Base-by-base conservation (phyloP, 2,113 vertebrate genomes). In the Carlito syrichta region DNA sequence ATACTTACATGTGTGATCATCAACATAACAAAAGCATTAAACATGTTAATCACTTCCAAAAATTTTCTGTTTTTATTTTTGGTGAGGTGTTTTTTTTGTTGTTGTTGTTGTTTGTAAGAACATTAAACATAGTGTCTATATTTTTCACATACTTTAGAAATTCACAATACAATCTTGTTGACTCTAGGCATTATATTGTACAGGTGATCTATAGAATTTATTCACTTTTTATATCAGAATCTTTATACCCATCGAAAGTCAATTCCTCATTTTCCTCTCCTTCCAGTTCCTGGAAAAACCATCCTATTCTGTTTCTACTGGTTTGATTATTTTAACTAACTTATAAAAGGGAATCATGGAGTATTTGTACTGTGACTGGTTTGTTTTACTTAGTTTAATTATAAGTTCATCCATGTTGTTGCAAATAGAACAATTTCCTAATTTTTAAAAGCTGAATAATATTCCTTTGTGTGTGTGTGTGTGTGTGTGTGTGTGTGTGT, bases 261-360 rank as follows among this genome's bases (percentile, higher is more conserved):
- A 30, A 40, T 62, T 54, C 43, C 1, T 48, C 11, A 52, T 56
- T 48, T 23, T 2, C 19, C 32, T 12, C 6, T 32, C 22, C 71
- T 2, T 3, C 3, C 32, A 45, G 7, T 6, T 27, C 12, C 5
- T 68, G 38, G 12, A 1, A 84, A 17, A 16, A 38, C 0, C 30
- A 45, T n/a, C n/a, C 32, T 77, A 66, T 68, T 56, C 35, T 48
- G 48, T 4, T 30, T n/a, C 6, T 14, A 12, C 66, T 11, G 38
- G 22, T 48, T 58, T 79, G 22, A 38, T 0, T 83, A 11, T 45
- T 40, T 82, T 63, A 68, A 32, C 43, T 43, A 68, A 0, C 11
- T 79, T 25, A 66, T 50, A 32, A 35, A 79, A 68, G 12, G 4
- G 25, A 78, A 78, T 77, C 1, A 50, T 68, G 43, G 23, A 48